Percentiles rank a stretch among this genome's conserved stretches.
Conservation (phyloP, 1,140 invertebrate genomes). For the Drosophila nigromelanica region DNA sequence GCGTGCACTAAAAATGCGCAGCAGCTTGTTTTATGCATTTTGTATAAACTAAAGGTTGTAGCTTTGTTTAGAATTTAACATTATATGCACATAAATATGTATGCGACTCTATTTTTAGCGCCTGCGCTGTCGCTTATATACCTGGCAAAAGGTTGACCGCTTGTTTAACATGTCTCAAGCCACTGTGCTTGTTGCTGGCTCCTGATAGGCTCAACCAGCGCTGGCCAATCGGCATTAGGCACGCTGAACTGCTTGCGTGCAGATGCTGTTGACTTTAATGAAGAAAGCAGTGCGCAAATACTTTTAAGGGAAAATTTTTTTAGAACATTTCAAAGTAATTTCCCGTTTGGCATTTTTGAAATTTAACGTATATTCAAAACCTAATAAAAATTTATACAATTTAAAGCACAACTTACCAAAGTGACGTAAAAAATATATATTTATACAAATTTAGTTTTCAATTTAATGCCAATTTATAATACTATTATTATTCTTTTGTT, state of each 20-base stretch:
- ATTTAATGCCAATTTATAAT: not conserved
- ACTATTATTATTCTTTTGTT: slow-evolving; percentile 35
- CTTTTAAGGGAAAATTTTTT: not conserved
- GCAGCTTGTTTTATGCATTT: not conserved
- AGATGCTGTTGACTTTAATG: not conserved
- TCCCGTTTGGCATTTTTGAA: no score
- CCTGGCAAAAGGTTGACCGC: not conserved
- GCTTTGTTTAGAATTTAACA: not conserved
- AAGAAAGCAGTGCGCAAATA: not conserved
- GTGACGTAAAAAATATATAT: no score
- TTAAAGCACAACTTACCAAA: no score
- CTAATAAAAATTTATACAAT: no score
- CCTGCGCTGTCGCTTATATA: slow-evolving; percentile 12
- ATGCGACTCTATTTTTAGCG: not conserved
- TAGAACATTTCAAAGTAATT: not conserved
- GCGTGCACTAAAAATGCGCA: not conserved
- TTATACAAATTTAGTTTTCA: no score
- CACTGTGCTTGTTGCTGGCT: slow-evolving; percentile 6
- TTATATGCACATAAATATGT: not conserved
- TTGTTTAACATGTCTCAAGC: not conserved
- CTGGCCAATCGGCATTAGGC: slow-evolving; percentile 1
- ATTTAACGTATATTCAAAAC: not conserved
- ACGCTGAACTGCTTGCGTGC: slow-evolving; percentile 4
- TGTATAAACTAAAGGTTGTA: slow-evolving; percentile 3
- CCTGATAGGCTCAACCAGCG: not conserved